Conservation (phyloP, 1,140 invertebrate species). For the Caenorhabditis briggsae region DNA sequence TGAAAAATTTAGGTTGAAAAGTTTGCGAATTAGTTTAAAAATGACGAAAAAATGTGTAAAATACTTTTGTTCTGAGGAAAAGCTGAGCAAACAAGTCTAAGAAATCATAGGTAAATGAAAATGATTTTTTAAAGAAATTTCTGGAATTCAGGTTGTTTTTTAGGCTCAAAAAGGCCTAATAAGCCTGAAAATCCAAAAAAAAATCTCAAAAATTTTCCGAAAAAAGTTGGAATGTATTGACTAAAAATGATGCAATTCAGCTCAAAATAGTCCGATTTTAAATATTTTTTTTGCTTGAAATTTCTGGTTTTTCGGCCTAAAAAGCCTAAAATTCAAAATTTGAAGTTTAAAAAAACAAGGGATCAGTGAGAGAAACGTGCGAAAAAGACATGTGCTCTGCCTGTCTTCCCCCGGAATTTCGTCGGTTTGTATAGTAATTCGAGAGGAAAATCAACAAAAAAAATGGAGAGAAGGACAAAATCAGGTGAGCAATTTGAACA, state of each 20-base stretch:
- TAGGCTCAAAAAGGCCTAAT: too few species aligned
- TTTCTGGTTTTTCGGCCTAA: neutral
- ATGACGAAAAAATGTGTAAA: neutral
- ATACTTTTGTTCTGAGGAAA: neutral
- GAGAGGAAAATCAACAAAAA: conserved; percentile 36
- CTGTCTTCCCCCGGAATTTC: neutral
- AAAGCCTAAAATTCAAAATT: neutral
- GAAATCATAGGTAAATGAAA: too few species aligned
- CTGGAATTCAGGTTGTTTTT: too few species aligned
- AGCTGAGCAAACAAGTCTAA: too few species aligned
- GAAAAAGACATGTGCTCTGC: conserved; percentile 1
- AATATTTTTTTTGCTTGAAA: neutral
- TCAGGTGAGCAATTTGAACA: conserved; percentile 13
- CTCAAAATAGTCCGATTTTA: neutral
- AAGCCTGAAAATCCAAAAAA: too few species aligned
- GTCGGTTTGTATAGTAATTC: conserved; percentile 22
- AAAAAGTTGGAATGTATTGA: too few species aligned
- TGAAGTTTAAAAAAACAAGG: neutral
- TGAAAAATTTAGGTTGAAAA: conserved; percentile 9
- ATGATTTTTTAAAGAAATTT: too few species aligned
- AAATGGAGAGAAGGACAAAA: neutral
- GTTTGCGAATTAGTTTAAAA: neutral
- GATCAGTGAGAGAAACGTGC: conserved; percentile 19
- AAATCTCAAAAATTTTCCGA: too few species aligned
- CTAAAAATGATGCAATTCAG: too few species aligned